Evolutionary conservation across 2,888 invertebrate genomes (phyloP).

Genomic region (Apodemia zela): DNA sequence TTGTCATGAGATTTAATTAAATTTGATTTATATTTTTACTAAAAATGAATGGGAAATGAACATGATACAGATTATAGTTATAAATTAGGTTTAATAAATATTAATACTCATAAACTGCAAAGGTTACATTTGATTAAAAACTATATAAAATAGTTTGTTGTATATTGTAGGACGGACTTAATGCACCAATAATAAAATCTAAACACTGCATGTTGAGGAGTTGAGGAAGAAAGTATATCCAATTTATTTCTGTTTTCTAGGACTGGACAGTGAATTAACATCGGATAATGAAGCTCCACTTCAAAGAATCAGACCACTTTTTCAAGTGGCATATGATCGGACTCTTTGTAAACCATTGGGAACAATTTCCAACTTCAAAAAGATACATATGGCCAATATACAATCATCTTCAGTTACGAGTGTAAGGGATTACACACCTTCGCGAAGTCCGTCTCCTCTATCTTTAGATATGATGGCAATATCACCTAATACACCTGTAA

Average conservation of each 20-base stretch:
- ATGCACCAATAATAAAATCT: constrained; percentile 32
- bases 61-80: too few relatives aligned
- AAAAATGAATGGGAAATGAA: too few relatives aligned
- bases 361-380: constrained; percentile 59
- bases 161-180: constrained; percentile 24
- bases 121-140: too few relatives aligned
- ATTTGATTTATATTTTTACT: not conserved
- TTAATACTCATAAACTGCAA: too few relatives aligned
- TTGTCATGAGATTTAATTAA: constrained; percentile 2
- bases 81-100: too few relatives aligned
- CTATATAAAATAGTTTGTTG: not conserved
- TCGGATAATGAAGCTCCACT: constrained; percentile 41
- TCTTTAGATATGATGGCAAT: constrained; percentile 33
- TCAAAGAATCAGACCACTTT: constrained; percentile 62
- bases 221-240: constrained; percentile 37
- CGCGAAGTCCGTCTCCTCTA: constrained; percentile 56
- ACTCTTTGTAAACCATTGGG: constrained; percentile 68
- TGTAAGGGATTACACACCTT: constrained; percentile 37
- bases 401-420: constrained; percentile 27
- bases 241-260: constrained; percentile 66
- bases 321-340: constrained; percentile 72
- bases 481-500: constrained; percentile 31
- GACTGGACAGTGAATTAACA: constrained; percentile 45
- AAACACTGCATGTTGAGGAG: constrained; percentile 35
- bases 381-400: constrained; percentile 38